A percentile compares a stretch with the other conserved stretches of the same genome.
phyloP scores from a whole-genome alignment of 2,113 vertebrate species.

The Callionymus lyra region DNA sequence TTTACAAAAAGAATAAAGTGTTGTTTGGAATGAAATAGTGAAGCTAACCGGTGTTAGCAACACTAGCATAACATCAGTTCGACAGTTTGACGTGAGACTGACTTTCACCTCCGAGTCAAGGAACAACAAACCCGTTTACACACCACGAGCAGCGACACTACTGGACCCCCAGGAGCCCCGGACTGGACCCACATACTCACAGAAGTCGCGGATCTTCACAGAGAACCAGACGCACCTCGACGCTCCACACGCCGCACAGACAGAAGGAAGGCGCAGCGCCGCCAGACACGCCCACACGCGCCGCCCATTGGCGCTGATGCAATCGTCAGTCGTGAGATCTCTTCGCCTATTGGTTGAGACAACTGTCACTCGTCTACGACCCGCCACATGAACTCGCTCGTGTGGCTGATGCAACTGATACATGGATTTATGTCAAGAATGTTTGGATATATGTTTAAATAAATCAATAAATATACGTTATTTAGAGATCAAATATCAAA shows the following conservation, averaged over 20 bases:
- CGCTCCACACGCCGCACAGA: constrained; percentile 38
- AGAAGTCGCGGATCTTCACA: constrained; percentile 21
- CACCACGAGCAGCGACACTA: no score
- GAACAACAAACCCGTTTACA: not conserved
- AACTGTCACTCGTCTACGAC: constrained; percentile 37
- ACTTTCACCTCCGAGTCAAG: constrained; percentile 23
- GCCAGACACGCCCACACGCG: constrained; percentile 11
- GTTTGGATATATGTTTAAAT: not conserved
- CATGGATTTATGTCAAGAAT: not conserved
- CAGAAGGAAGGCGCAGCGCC: constrained; percentile 1
- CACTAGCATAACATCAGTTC: constrained; percentile 3
- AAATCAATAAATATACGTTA: no score
- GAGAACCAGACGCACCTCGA: constrained; percentile 17
- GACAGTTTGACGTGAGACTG: constrained; percentile 28
- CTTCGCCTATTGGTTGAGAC: constrained; percentile 37
- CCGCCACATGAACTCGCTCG: constrained; percentile 13
- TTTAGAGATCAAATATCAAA: no score
- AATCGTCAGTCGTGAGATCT: fast-evolving
- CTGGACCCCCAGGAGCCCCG: no score
- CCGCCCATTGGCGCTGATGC: constrained; percentile 29
- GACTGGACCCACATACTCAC: constrained; percentile 37
- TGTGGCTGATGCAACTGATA: constrained; percentile 69
- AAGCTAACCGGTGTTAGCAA: not conserved
- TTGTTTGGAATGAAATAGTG: not conserved
- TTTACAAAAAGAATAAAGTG: not conserved